Conservation (phyloP, 2,888 invertebrate genomes). For the Agriotes lineatus region DNA sequence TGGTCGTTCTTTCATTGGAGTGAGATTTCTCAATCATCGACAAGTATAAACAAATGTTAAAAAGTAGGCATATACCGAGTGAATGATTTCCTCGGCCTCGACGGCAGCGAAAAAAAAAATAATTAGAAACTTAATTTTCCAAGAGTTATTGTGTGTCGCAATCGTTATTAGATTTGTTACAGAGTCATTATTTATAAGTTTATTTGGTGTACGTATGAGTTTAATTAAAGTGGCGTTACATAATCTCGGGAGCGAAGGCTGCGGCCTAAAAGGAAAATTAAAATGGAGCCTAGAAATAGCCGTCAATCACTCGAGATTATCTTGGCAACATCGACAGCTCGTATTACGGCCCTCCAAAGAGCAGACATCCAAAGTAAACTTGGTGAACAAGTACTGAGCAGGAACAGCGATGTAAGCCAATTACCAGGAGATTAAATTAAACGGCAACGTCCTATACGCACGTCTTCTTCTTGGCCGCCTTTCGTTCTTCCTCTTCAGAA, state of each 20-base stretch:
- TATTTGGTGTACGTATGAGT: slow-evolving; percentile 23
- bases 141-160: slow-evolving; percentile 14
- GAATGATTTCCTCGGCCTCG: too few relatives aligned
- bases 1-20: too few relatives aligned
- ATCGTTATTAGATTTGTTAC: slow-evolving; percentile 32
- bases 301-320: slow-evolving; percentile 49
- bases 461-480: not conserved
- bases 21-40: too few relatives aligned
- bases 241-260: slow-evolving; percentile 15
- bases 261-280: slow-evolving; percentile 33
- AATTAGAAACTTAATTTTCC: slow-evolving; percentile 20
- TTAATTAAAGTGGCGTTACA: slow-evolving; percentile 36
- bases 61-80: too few relatives aligned
- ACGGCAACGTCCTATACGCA: slow-evolving; percentile 8
- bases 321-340: slow-evolving; percentile 45
- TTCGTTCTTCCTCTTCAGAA: too few relatives aligned
- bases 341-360: slow-evolving; percentile 42
- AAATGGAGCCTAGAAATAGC: slow-evolving; percentile 35
- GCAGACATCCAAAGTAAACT: slow-evolving; percentile 42
- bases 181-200: slow-evolving; percentile 26
- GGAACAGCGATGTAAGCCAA: slow-evolving; percentile 31
- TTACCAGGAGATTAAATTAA: slow-evolving; percentile 43
- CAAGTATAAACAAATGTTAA: not conserved
- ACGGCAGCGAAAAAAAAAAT: not conserved
- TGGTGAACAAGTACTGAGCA: slow-evolving; percentile 21